Conservation (phyloP, 2,888 invertebrate genomes). For the Cephus nigrinus region DNA sequence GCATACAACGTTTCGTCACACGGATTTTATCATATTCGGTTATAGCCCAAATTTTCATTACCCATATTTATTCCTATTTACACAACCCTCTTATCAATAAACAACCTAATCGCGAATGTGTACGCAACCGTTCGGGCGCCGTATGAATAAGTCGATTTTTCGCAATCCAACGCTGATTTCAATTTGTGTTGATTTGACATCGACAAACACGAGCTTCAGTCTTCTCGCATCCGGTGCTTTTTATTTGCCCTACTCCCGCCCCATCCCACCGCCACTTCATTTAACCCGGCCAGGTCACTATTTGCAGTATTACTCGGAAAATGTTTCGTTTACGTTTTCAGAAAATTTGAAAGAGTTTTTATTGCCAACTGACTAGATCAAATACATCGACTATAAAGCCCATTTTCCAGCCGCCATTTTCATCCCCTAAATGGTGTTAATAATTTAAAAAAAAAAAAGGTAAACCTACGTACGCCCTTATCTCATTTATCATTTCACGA, state of each 20-base stretch:
- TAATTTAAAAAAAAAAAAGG: constrained; percentile 23
- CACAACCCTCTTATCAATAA: not conserved
- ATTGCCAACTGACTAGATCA: not conserved
- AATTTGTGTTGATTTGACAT: constrained; percentile 63
- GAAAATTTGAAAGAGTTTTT: not conserved
- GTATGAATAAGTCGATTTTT: constrained; percentile 34
- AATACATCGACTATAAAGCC: not conserved
- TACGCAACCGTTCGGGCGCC: constrained; percentile 15
- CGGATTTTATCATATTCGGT: not conserved
- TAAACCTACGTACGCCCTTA: too few species aligned
- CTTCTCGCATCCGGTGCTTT: constrained; percentile 32
- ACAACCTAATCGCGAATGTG: not conserved
- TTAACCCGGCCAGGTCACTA: constrained; percentile 49
- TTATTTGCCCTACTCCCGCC: constrained; percentile 56
- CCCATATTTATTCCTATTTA: not conserved
- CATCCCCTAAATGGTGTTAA: constrained; percentile 11
- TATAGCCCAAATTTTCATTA: not conserved
- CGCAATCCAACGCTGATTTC: constrained; percentile 56
- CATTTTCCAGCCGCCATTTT: not conserved
- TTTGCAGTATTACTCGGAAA: constrained; percentile 57
- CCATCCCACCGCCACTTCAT: constrained; percentile 54
- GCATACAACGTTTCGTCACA: too few species aligned
- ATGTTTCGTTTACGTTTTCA: constrained; percentile 50
- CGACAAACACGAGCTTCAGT: constrained; percentile 54
- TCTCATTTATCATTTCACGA: not conserved